phyloP scores from a whole-genome alignment of 2,797 vertebrate species.

The Hoplostethus atlanticus region DNA sequence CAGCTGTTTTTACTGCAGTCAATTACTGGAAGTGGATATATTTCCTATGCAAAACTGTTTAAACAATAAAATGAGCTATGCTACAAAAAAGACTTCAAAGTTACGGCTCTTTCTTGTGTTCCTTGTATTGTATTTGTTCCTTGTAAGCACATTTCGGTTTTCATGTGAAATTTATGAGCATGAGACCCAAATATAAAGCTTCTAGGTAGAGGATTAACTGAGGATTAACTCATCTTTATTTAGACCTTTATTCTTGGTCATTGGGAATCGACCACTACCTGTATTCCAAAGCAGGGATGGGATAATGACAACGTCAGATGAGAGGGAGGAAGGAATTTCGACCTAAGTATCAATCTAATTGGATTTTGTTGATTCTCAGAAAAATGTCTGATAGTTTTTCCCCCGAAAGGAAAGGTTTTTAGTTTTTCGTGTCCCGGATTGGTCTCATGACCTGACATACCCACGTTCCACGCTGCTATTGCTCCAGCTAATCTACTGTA shows the following conservation, averaged over 20 bases:
- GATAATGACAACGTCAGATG: conserved; percentile 62
- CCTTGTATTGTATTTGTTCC: conserved; percentile 7
- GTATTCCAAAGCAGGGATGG: conserved; percentile 24
- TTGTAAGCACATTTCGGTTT: conserved; percentile 14
- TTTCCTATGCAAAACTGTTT: conserved; percentile 99
- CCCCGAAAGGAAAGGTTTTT: conserved; percentile 60
- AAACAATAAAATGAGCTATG: conserved; percentile 99
- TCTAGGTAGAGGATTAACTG: no score
- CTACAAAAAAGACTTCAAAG: conserved; percentile 89
- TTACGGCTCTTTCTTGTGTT: conserved; percentile 77
- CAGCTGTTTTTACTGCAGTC: conserved; percentile 99
- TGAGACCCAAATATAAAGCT: conserved; percentile 8
- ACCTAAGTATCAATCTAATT: conserved; percentile 71
- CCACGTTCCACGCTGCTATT: conserved; percentile 56
- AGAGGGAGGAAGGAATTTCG: conserved; percentile 46
- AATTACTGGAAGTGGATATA: conserved; percentile 99
- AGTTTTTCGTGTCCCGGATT: conserved; percentile 60
- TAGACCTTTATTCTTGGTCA: not conserved
- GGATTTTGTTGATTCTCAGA: conserved; percentile 72
- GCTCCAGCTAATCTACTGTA: conserved; percentile 76
- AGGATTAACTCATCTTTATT: no score
- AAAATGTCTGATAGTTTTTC: conserved; percentile 60
- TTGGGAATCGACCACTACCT: not conserved
- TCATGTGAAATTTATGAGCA: not conserved
- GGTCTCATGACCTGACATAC: conserved; percentile 68